These are phyloP conservation scores for Amphiprion percula DNA, from an alignment of 2,113 vertebrate species.

Conservation along the genomic window DNA sequence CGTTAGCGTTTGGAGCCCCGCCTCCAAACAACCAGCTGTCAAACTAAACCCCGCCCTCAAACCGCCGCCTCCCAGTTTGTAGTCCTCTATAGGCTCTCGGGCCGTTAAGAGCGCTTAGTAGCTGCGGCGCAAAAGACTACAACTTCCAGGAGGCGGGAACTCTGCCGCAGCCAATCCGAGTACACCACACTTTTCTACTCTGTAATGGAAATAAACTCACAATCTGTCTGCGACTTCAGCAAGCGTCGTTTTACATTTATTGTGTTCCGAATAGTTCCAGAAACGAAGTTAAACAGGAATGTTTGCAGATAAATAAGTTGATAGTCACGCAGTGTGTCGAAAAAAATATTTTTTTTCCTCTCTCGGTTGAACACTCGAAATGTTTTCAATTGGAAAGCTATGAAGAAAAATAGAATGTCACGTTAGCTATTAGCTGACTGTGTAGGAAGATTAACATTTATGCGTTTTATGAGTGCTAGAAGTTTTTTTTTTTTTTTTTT, in stretches of 20 bases:
- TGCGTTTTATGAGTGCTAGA: too few species aligned
- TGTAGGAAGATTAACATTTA: too few species aligned
- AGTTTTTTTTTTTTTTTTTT: too few species aligned
- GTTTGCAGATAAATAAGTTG: too few species aligned
- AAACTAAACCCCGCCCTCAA: slow-evolving; percentile 14
- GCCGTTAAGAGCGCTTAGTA: accelerated
- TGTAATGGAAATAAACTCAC: neutral
- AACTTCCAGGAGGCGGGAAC: slow-evolving; percentile 28
- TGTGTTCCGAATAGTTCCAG: neutral
- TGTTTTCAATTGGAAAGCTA: too few species aligned
- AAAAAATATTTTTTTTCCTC: too few species aligned
- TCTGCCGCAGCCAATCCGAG: slow-evolving; percentile 72
- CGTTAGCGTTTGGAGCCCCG: neutral
- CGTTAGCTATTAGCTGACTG: too few species aligned
- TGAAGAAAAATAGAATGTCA: too few species aligned
- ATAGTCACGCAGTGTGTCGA: too few species aligned
- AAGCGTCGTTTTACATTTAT: neutral
- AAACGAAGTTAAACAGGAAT: neutral
- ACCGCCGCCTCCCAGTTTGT: slow-evolving; percentile 12
- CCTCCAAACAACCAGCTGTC: slow-evolving; percentile 42
- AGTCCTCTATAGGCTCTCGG: neutral
- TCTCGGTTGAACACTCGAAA: too few species aligned
- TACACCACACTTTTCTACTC: slow-evolving; percentile 76
- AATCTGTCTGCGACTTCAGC: too few species aligned
- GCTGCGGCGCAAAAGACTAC: slow-evolving; percentile 60